Evolutionary conservation across 53 echinoderm and acorn worm species (phyloP).

Genomic region (Luidia sarsii): DNA sequence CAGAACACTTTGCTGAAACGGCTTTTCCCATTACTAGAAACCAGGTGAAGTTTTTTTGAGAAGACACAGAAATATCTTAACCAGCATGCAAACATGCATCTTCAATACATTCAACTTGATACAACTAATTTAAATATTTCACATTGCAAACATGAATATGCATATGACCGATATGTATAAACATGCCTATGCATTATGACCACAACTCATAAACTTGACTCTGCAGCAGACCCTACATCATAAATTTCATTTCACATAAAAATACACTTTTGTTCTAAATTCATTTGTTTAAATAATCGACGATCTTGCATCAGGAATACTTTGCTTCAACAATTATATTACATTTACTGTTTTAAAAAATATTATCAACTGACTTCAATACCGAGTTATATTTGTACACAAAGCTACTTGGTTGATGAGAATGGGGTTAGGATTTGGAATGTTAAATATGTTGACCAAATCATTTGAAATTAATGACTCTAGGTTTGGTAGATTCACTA

Average conservation of each 20-base stretch:
- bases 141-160: slow-evolving; percentile 19
- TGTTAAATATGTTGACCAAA: not conserved
- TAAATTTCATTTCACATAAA: slow-evolving; percentile 56
- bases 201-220: slow-evolving; percentile 31
- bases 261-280: slow-evolving; percentile 57
- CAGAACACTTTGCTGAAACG: not conserved
- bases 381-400: not conserved
- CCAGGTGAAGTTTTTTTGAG: not conserved
- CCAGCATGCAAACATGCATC: slow-evolving; percentile 47
- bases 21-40: not conserved
- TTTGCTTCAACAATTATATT: slow-evolving; percentile 42
- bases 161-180: slow-evolving; percentile 5
- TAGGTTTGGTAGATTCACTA: no score
- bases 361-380: not conserved
- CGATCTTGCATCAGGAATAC: slow-evolving; percentile 55
- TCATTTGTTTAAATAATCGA: slow-evolving; percentile 30
- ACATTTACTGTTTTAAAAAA: slow-evolving; percentile 31
- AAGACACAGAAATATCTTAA: not conserved
- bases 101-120: slow-evolving; percentile 4
- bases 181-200: slow-evolving; percentile 49
- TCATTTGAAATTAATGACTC: not conserved
- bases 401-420: not conserved
- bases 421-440: not conserved
- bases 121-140: slow-evolving; percentile 32
- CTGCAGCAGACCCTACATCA: slow-evolving; percentile 47